Evolutionary conservation across 2,797 vertebrate species (phyloP).

Genomic region (Chlorospingus flavigularis): DNA sequence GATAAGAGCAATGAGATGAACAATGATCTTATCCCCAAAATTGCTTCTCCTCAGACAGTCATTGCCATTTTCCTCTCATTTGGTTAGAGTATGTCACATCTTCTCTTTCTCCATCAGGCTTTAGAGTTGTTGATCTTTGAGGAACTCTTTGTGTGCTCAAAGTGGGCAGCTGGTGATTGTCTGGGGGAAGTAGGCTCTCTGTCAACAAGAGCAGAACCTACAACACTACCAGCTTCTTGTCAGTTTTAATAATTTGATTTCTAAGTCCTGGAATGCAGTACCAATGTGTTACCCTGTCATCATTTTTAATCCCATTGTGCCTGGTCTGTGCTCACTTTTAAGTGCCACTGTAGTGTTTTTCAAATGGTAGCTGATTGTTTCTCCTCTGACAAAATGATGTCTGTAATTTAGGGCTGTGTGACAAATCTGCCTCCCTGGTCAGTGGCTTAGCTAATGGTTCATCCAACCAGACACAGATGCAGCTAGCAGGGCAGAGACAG

Average conservation of each 20-base stretch:
- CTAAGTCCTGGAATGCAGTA: not conserved
- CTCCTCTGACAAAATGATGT: not conserved
- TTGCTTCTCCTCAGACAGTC: not conserved
- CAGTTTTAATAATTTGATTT: not conserved
- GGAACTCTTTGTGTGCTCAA: not conserved
- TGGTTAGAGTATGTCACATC: fast-evolving
- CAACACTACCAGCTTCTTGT: not conserved
- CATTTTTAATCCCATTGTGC: not conserved
- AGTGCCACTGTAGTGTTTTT: not conserved
- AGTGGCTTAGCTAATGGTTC: not conserved
- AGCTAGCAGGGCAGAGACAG: not conserved
- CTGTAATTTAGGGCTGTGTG: not conserved
- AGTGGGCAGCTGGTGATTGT: not conserved
- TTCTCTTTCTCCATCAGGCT: not conserved
- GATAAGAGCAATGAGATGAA: not conserved
- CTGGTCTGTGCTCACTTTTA: not conserved
- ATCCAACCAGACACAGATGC: not conserved
- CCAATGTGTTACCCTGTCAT: not conserved
- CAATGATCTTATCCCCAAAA: not conserved
- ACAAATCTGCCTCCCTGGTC: not conserved
- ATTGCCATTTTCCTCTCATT: not conserved
- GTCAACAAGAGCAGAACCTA: not conserved
- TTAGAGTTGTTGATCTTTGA: not conserved
- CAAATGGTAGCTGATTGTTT: not conserved
- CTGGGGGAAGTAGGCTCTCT: not conserved